A percentile compares a stretch with the other conserved stretches of the same genome.
Conservation (phyloP, 30 jellyfish, hydroid and myxozoan species). For the Rhopilema esculentum region DNA sequence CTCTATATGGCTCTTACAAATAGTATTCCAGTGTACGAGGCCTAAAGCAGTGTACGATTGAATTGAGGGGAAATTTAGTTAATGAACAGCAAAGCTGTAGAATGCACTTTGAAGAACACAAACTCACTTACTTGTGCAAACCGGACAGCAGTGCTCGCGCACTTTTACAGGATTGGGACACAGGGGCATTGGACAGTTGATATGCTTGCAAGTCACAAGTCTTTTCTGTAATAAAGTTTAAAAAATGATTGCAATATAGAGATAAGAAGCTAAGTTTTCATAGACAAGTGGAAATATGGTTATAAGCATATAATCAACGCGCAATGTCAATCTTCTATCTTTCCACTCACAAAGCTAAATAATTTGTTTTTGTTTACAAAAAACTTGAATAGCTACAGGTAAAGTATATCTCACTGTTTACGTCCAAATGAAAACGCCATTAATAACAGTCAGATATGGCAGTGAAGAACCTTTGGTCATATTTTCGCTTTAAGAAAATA, state of each 20-base stretch:
- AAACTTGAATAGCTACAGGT: not conserved
- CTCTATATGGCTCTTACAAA: too few relatives aligned
- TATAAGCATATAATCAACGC: too few relatives aligned
- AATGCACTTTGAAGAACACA: not conserved
- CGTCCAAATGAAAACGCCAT: not conserved
- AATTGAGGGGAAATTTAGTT: not conserved
- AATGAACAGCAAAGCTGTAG: not conserved
- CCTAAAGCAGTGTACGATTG: too few relatives aligned
- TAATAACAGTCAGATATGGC: too few relatives aligned
- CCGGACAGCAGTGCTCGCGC: constrained; percentile 68
- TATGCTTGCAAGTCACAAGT: constrained; percentile 40
- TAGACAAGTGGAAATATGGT: too few relatives aligned
- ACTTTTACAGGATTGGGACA: constrained; percentile 39
- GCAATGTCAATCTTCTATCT: too few relatives aligned
- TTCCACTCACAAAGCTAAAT: not conserved
- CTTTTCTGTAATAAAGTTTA: constrained; percentile 29
- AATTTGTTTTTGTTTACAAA: not conserved
- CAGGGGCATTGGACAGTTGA: constrained; percentile 45
- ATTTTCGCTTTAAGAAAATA: too few relatives aligned
- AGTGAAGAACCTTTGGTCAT: too few relatives aligned
- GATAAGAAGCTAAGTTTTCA: not conserved
- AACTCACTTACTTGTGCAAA: constrained; percentile 47
- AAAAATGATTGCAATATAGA: too few relatives aligned
- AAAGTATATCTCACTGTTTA: not conserved
- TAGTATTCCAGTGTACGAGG: too few relatives aligned